Base-by-base conservation (phyloP, 2,113 vertebrate genomes). In the Nicator chloris region DNA sequence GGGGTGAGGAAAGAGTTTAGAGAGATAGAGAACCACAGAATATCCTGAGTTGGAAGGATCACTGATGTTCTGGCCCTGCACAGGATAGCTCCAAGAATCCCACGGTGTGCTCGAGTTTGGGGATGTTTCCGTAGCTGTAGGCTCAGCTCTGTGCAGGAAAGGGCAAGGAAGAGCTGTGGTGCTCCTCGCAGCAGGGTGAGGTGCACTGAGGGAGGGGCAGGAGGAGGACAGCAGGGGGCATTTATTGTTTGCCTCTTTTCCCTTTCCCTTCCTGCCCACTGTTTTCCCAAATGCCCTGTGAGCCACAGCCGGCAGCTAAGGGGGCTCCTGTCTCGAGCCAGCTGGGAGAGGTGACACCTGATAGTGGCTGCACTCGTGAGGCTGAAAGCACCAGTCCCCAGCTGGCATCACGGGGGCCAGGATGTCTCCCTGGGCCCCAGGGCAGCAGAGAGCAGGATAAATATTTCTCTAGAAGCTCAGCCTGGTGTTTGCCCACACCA, bases 401-500 rank as follows among this genome's bases (percentile, higher is more conserved):
- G 66, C 40, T 2, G 2, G 28, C 44, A 73, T 18, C 30, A 2
- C 0, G 0, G 54, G 50, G 88, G 20, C 80, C 0, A 1, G 33
- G 33, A 17, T 76, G 49, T 76, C 27, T 80, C 47, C 44, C 56
- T 37, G 26, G 30, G 64, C 73, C 40, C 54, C 30, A 44, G 21
- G 63, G 37, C 57, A 72, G 49, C 10, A 6, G 40, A 69, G 12
- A 39, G 24, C 66, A 80, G 88, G 72, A 73, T 91, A 91, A 91
- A 73, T 89, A 93, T 69, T 81, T 56, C 49, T 37, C 11, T 26
- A 28, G 82, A 56, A 77, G 68, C 75, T 80, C 68, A 72, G 63
- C 27, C 27, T 40, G 68, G 63, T 77, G 87, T 91, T 95, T 92
- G 90, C 72, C 77, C 77, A 77, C 81, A 47, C 16, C 33, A 47